Evolutionary conservation across 1,140 invertebrate species (phyloP).

Genomic region (Telenomus remus): DNA sequence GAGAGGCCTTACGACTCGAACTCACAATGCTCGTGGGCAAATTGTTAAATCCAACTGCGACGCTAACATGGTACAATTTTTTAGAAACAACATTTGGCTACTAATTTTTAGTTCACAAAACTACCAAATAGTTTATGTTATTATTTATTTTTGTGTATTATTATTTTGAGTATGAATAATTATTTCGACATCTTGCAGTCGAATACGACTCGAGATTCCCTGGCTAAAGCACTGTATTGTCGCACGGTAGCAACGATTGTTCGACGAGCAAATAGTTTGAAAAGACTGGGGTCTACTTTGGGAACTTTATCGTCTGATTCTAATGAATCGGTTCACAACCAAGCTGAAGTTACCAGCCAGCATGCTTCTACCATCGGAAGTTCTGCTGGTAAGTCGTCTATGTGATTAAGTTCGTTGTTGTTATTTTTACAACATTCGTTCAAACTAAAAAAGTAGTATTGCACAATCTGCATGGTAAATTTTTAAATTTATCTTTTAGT

Average conservation of each 20-base stretch:
- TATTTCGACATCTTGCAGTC: conserved; percentile 75
- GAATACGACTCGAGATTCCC: conserved; percentile 89
- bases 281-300: conserved; percentile 89
- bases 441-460: too few species aligned
- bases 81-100: conserved; percentile 44
- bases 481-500: too few species aligned
- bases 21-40: conserved; percentile 89
- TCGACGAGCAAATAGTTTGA: conserved; percentile 91
- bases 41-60: conserved; percentile 89
- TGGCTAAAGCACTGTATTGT: conserved; percentile 95
- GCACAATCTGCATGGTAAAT: too few species aligned
- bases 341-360: conserved; percentile 88
- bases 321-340: conserved; percentile 93
- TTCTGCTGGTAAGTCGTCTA: conserved; percentile 75
- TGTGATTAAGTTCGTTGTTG: too few species aligned
- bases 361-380: conserved; percentile 90
- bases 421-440: too few species aligned
- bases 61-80: conserved; percentile 80
- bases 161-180: conserved; percentile 15
- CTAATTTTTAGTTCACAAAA: too few species aligned
- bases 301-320: conserved; percentile 93
- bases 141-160: too few species aligned
- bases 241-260: conserved; percentile 96
- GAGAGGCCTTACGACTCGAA: conserved; percentile 88
- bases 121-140: too few species aligned